Base-by-base conservation (phyloP, 2,797 vertebrate species). In the Telmatherina bonti region DNA sequence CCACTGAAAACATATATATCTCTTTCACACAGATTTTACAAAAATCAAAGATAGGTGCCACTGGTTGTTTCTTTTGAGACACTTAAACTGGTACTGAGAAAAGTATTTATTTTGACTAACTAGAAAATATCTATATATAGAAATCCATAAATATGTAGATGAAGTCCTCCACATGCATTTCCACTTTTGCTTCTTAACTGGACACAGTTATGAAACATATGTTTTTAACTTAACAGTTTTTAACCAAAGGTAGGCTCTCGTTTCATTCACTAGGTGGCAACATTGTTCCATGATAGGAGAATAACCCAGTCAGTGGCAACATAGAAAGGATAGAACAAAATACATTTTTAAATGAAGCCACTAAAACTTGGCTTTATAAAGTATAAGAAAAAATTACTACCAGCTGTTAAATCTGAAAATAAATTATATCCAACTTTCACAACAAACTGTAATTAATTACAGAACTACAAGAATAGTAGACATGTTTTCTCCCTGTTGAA, bases 201-300 rank as follows among this genome's bases (percentile, higher is more conserved):
- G 35, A 36, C 35, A 36, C 35, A 36, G 33, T n/a, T n/a, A n/a
- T n/a, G n/a, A n/a, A n/a, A n/a, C n/a, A n/a, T n/a, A n/a, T n/a
- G n/a, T n/a, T n/a, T n/a, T n/a, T n/a, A n/a, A n/a, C n/a, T n/a
- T n/a, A n/a, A n/a, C n/a, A n/a, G n/a, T n/a, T n/a, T 36, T 43
- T 13, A 51, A 26, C 4, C 30, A 38, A 68, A n/a, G n/a, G 27
- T n/a, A 38, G 30, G 54, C 10, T 16, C 0, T 1, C 45, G 10
- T 71, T 61, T 60, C 8, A 52, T 22, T 58, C 90, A 85, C 80
- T 70, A 86, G 88, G 38, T 63, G 85, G 88, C 80, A 15, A 35
- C 57, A 55, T 73, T 79, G 72, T 35, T 8, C 16, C 20, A 62
- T 66, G 5, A 8, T n/a, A 12, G 26, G 56, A 76, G 27, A 30